A percentile compares a stretch with the other conserved stretches of the same genome.
Conservation (phyloP, 1,140 invertebrate genomes). For the Zaprionus taronus region DNA sequence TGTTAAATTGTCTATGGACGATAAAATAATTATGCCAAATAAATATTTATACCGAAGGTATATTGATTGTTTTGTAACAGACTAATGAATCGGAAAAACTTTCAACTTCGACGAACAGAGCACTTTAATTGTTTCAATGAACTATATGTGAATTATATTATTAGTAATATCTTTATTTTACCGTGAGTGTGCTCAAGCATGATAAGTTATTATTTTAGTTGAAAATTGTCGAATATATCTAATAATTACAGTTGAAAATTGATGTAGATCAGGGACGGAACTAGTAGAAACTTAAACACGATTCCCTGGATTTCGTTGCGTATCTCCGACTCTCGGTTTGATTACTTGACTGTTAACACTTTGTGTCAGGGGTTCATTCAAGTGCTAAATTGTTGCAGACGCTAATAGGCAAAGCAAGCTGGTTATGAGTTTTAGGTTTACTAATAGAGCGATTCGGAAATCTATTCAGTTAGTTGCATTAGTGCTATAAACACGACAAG, state of each 20-base stretch:
- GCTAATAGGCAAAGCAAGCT: conserved; percentile 15
- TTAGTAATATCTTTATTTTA: neutral
- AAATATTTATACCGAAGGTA: neutral
- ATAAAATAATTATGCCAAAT: neutral
- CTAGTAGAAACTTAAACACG: neutral
- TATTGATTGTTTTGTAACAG: neutral
- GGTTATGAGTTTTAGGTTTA: neutral
- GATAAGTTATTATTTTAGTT: neutral
- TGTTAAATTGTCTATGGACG: neutral
- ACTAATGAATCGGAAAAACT: neutral
- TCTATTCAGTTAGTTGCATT: conserved; percentile 3
- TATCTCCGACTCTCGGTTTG: neutral
- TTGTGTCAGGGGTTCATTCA: neutral
- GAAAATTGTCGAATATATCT: too few relatives aligned
- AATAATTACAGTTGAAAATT: neutral
- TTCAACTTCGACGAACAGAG: neutral
- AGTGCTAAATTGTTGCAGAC: neutral
- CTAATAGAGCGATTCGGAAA: neutral
- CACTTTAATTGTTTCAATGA: neutral
- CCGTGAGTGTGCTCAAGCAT: neutral
- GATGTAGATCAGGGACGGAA: neutral
- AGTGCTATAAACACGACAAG: neutral
- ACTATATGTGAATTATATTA: neutral
- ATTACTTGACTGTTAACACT: neutral
- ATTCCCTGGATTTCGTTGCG: neutral